These are phyloP conservation scores for Drosophila falleni DNA, from an alignment of 2,888 invertebrate species.

Conservation along the genomic window DNA sequence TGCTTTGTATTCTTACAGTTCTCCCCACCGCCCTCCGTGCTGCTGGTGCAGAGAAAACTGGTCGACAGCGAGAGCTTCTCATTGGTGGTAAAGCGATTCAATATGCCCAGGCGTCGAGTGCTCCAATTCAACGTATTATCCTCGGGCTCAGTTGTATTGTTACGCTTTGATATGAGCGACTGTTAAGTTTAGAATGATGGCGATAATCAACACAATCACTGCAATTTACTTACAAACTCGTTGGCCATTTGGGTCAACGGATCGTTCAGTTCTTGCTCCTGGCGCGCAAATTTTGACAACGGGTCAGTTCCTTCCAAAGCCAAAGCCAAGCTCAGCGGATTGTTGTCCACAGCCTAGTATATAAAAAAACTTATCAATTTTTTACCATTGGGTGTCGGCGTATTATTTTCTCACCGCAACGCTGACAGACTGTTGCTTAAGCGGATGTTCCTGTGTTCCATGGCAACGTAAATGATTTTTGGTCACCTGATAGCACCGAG, in stretches of 20 bases:
- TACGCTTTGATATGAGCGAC: constrained; percentile 53
- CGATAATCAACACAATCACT: too few species aligned
- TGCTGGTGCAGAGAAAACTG: constrained; percentile 91
- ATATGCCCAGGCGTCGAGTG: constrained; percentile 90
- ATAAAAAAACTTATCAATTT: background rate
- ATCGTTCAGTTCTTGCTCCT: constrained; percentile 87
- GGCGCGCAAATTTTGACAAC: constrained; percentile 89
- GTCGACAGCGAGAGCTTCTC: constrained; percentile 96
- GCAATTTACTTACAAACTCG: constrained; percentile 77
- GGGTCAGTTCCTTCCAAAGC: constrained; percentile 90
- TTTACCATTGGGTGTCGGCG: constrained; percentile 5
- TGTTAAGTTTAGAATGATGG: background rate
- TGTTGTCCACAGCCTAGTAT: constrained; percentile 87
- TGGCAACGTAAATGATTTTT: constrained; percentile 76
- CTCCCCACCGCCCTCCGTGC: constrained; percentile 83
- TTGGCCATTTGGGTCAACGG: constrained; percentile 88
- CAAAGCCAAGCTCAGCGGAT: constrained; percentile 71
- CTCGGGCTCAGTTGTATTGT: constrained; percentile 74
- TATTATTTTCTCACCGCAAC: constrained; percentile 61
- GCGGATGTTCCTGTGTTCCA: constrained; percentile 87
- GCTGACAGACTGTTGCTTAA: constrained; percentile 86
- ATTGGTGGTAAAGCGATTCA: constrained; percentile 96
- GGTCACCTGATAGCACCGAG: constrained; percentile 73
- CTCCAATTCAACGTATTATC: constrained; percentile 90
- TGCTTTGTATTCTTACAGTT: constrained; percentile 87